Evolutionary conservation across 2,888 invertebrate genomes (phyloP).

Genomic region (Loripinus fragilis): DNA sequence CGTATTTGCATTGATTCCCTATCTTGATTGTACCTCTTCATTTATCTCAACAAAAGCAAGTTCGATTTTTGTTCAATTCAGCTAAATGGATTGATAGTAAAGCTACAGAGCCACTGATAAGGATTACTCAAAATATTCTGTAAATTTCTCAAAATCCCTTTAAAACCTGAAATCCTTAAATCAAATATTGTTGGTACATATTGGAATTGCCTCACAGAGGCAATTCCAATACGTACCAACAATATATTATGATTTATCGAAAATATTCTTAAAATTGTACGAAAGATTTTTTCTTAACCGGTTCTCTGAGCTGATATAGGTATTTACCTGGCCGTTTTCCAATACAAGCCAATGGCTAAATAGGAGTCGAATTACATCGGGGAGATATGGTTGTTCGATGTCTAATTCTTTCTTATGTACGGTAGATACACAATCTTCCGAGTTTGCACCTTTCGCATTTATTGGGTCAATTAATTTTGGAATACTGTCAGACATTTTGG

Average conservation of each 20-base stretch:
- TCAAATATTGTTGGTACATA: too few species aligned
- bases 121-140: too few species aligned
- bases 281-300: too few species aligned
- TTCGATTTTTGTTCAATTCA: slow-evolving; percentile 6
- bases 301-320: too few species aligned
- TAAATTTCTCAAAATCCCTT: too few species aligned
- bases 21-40: neutral
- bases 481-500: neutral
- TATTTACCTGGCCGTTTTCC: neutral
- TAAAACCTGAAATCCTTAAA: too few species aligned
- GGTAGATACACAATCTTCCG: slow-evolving; percentile 2
- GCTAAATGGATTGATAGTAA: neutral
- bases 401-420: neutral
- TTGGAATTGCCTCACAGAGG: too few species aligned
- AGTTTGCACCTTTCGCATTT: slow-evolving; percentile 16
- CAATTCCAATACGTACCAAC: too few species aligned
- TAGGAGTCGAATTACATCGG: slow-evolving; percentile 11
- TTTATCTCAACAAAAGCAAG: neutral
- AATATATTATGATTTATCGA: too few species aligned
- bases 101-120: too few species aligned
- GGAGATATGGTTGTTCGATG: neutral
- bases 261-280: too few species aligned
- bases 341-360: slow-evolving; percentile 6
- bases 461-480: slow-evolving; percentile 10
- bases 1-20: neutral